These are phyloP conservation scores for Meloidogyne hapla DNA, from an alignment of 1,140 invertebrate species.

Conservation along the genomic window DNA sequence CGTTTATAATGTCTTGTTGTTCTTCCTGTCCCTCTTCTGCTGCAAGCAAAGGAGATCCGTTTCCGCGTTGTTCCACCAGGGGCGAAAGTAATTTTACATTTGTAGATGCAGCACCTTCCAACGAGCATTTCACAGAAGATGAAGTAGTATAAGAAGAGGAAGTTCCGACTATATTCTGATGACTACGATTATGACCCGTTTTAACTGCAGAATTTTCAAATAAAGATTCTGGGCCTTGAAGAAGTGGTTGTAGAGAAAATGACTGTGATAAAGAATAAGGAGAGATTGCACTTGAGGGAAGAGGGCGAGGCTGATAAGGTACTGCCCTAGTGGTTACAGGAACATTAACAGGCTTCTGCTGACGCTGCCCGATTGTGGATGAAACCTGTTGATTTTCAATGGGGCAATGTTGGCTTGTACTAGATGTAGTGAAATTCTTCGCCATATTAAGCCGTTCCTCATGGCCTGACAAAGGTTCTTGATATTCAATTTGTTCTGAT, in stretches of 20 bases:
- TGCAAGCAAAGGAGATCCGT: neutral
- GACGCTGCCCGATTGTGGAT: neutral
- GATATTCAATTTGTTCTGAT: neutral
- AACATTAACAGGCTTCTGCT: neutral
- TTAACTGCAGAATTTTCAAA: neutral
- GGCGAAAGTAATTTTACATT: conserved; percentile 5
- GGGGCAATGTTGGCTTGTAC: neutral
- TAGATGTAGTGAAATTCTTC: neutral
- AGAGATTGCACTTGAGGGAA: neutral
- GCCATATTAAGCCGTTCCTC: neutral
- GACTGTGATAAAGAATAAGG: conserved; percentile 1
- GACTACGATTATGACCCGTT: neutral
- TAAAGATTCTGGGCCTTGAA: neutral
- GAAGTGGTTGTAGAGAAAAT: conserved; percentile 2
- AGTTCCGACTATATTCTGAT: neutral
- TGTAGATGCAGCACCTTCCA: neutral
- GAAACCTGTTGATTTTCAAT: neutral
- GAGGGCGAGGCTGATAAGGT: neutral
- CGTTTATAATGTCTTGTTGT: neutral
- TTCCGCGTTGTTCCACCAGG: neutral
- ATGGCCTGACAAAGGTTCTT: neutral
- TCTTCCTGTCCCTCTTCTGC: neutral
- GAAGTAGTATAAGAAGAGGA: neutral
- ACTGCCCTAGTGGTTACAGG: neutral
- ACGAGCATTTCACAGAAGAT: neutral